Evolutionary conservation across 2,888 invertebrate genomes (phyloP).

Genomic region (Brachylomia viminalis): DNA sequence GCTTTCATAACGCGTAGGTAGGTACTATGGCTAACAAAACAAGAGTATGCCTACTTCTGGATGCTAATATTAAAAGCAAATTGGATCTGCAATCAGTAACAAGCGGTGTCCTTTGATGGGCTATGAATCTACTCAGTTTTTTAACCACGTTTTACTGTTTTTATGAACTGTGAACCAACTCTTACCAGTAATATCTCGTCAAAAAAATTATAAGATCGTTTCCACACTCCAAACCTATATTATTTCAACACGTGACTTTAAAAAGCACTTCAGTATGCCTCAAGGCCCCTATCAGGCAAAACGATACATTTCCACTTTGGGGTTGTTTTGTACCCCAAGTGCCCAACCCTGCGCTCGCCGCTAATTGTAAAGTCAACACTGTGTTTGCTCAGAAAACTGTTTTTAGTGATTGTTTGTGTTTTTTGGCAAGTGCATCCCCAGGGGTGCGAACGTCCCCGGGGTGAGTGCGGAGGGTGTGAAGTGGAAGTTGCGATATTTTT

Average conservation of each 20-base stretch:
- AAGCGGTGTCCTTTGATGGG: not conserved
- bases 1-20: no score
- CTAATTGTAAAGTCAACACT: slow-evolving; percentile 83
- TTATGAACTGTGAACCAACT: not conserved
- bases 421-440: slow-evolving; percentile 75
- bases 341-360: slow-evolving; percentile 56
- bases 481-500: slow-evolving; percentile 57
- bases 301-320: slow-evolving; percentile 50
- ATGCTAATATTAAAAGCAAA: not conserved
- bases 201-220: slow-evolving; percentile 17
- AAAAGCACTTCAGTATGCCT: slow-evolving; percentile 49
- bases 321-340: slow-evolving; percentile 59
- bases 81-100: not conserved
- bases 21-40: no score
- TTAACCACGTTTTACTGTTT: not conserved
- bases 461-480: slow-evolving; percentile 49
- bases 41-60: no score
- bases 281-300: slow-evolving; percentile 48
- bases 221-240: slow-evolving; percentile 35
- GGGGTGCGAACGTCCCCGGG: slow-evolving; percentile 41
- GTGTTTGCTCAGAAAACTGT: slow-evolving; percentile 67
- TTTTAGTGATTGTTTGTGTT: slow-evolving; percentile 78
- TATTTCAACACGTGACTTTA: slow-evolving; percentile 46
- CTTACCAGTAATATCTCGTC: not conserved
- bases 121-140: not conserved